Base-by-base conservation (phyloP, 2,113 vertebrate genomes). In the Thomomys bottae region DNA sequence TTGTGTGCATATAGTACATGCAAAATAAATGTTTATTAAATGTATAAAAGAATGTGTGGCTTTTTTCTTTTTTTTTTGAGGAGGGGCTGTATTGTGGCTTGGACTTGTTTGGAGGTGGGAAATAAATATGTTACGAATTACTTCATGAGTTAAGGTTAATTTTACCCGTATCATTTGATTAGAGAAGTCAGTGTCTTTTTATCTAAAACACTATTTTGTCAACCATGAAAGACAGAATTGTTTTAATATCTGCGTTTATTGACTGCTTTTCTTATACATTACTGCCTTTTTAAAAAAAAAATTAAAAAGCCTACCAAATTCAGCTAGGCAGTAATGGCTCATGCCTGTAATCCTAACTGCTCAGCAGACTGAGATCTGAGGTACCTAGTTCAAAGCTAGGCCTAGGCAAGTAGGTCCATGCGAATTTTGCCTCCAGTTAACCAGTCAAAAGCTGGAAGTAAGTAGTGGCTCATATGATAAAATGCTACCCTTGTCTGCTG, bases 121-220 rank as follows among this genome's bases (percentile, higher is more conserved):
- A 64, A 17, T 59, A 20, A 23, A 26, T 57, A 42, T 8, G 8
- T 86, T 49, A n/a, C 9, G 57, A n/a, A 59, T 34, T 63, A 2
- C 38, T 71, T 88, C 36, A 73, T 64, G 49, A 71, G 6, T 80
- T 80, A 87, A 76, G 63, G 38, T 79, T 67, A 54, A 80, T 87
- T 96, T 89, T 24, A 38, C 18, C 17, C n/a, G 17, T 85, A 34
- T 45, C 32, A 87, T 36, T 81, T 87, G 63, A 64, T 84, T 71
- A 67, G 87, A 75, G 54, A 85, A 73, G 36, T 86, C 18, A 11
- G 26, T 71, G 5, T 76, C 23, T 20, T 73, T 77, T 23, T 68
- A 26, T 73, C 57, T 87, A 6, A 45, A 64, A 24, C 42, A 79
- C 20, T 71, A 8, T 57, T 75, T 45, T 21, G 38, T 89, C 17